Base-by-base conservation (phyloP, 2,113 vertebrate species). In the Hemiprocne comata region DNA sequence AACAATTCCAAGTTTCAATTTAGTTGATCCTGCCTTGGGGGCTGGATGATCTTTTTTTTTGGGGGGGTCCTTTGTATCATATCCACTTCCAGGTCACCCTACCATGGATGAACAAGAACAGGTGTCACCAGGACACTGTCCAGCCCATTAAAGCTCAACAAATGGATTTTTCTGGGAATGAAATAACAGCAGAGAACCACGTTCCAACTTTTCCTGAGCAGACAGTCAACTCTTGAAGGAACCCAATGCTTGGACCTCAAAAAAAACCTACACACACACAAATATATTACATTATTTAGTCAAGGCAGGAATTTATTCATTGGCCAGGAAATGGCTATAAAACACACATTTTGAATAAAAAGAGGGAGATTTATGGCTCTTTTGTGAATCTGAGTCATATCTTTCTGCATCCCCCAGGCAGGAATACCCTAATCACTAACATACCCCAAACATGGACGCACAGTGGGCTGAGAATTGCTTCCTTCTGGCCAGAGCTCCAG, bases 261-360 rank as follows among this genome's bases (percentile, higher is more conserved):
- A 85, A 84, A 90, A 51, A 10, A 40, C 40, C 91, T 75, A n/a
- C 94, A 94, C 86, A 92, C 88, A 92, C 46, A 57, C 3, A 96
- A 97, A 96, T 97, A 98, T 94, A 96, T 97, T 98, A 97, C 97
- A 95, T 97, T 97, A 98, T 98, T 98, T 98, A 98, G 98, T 91
- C 62, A 7, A 98, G 97, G 97, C 97, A 97, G 96, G 95, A 96
- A 98, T n/a, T n/a, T n/a, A n/a, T n/a, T n/a, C n/a, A n/a, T 97
- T 97, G 97, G 98, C 97, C 97, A 97, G 97, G 98, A 98, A 98
- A 98, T 36, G 87, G 96, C 98, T 94, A 97, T 98, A 98, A 98
- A 98, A 96, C 98, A 98, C 98, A 98, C 98, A 98, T 97, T 98
- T 97, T 96, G 97, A 98, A 98, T 98, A 97, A 97, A 97, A 98